Percentiles rank a stretch among this genome's conserved stretches.
phyloP scores from a whole-genome alignment of 2,888 invertebrate species.

The Heteropelma amictum region DNA sequence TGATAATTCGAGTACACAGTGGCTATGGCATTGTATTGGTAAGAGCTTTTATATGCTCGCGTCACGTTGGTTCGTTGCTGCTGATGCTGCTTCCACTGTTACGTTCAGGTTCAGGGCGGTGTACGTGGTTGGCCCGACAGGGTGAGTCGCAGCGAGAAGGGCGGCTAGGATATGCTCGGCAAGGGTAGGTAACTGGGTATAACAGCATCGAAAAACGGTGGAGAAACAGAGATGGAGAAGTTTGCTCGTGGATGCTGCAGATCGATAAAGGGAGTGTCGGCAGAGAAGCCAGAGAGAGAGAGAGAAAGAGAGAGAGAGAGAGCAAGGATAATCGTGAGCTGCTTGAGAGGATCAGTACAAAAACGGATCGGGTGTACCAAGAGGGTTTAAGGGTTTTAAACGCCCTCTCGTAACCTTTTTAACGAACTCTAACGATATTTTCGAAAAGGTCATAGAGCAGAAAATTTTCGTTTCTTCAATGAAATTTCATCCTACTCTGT shows the following conservation, averaged over 20 bases:
- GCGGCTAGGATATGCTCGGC: constrained; percentile 47
- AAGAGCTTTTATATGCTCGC: constrained; percentile 6
- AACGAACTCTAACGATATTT: constrained; percentile 33
- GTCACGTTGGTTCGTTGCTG: constrained; percentile 15
- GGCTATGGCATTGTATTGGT: background rate
- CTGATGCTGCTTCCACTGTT: constrained; percentile 3
- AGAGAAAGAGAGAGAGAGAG: constrained; percentile 43
- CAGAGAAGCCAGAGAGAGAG: constrained; percentile 53
- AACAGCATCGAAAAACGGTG: constrained; percentile 50
- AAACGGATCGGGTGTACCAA: constrained; percentile 24
- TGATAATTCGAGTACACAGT: constrained; percentile 3
- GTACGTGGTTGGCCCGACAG: constrained; percentile 46
- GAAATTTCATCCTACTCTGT: background rate
- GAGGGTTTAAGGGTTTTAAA: constrained; percentile 26
- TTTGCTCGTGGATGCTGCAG: constrained; percentile 59
- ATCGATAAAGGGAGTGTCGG: constrained; percentile 77
- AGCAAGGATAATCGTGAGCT: constrained; percentile 45
- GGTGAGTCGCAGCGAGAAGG: constrained; percentile 60
- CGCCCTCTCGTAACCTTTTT: constrained; percentile 14
- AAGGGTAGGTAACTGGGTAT: constrained; percentile 67
- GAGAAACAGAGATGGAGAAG: constrained; percentile 54
- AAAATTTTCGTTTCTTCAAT: constrained; percentile 17
- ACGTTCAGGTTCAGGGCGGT: constrained; percentile 53
- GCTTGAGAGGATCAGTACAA: constrained; percentile 42
- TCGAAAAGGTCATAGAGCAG: constrained; percentile 13